Evolutionary conservation across 2,888 invertebrate genomes (phyloP), one percentile per base, ranked within the genome.

Genomic region (Callyntrura guangdongensis): DNA sequence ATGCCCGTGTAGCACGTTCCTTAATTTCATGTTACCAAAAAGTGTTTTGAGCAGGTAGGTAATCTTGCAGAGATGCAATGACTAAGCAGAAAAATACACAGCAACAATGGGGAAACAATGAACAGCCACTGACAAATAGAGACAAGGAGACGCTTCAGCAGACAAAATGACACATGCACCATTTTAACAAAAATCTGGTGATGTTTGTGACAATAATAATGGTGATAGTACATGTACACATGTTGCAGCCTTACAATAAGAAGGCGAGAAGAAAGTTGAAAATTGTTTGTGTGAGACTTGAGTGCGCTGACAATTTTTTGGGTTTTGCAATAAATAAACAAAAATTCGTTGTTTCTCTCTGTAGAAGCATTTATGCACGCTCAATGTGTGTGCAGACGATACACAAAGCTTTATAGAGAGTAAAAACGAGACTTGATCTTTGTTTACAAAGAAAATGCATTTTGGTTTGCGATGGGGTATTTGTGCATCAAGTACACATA

Each of bases 81-180:
- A 74, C 45, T 74, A 20, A 45, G 45, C 20, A 17, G 36, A 36
- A 36, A 36, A 36, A 36, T 36, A 36, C 36, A 74, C 0, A 11
- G 14, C 47, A 20, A 74, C 45, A 74, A 72, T 72, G 12, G 69
- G 47, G 20, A 27, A n/a, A 14, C 36, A 14, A 36, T 53, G 53
- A 53, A 53, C 53, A 53, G 14, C 11, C 2, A 53, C 14, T 11
- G 5, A 12, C 2, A 12, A n/a, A 61, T 61, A 47, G 47, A 45
- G 9, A 45, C n/a, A 69, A 69, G 22, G 72, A 45, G 72, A 74
- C 72, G 72, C 72, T 74, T 74, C 72, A 74, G 56, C 47, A 79
- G 56, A 79, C 79, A 79, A 79, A 22, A 25, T 25, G 20, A 59
- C 64, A 59, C 79, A 79, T 77, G 53, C 53, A 79, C 11, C 11